Evolutionary conservation across 1,140 invertebrate species (phyloP), one percentile per base, ranked within the genome.

Genomic region (Ladona fulva): DNA sequence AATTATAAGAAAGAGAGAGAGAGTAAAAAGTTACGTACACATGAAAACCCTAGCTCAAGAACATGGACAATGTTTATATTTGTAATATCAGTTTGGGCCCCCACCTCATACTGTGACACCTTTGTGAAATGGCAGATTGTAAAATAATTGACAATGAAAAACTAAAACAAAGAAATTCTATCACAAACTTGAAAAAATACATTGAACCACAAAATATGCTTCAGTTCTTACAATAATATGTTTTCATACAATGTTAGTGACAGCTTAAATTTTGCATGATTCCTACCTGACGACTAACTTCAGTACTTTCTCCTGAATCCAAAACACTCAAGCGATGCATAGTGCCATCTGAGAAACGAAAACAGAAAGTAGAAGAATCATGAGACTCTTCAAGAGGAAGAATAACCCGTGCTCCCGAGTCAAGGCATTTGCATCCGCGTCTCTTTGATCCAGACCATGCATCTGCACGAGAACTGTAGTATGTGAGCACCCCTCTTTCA

Each of bases 401-500:
- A 77, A 83, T 77, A 42, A 90, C 81, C 77, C 84, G 83, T 16
- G 90, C 89, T 29, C 88, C 88, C 5, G 52, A 66, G 83, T 92
- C 91, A 42, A 92, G 83, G 85, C 91, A 92, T 83, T 91, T 91
- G 82, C 89, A 89, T 74, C 88, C 88, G 81, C 89, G 87, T 80
- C 90, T 86, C 76, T 87, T 86, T 0, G 86, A 84, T 12, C 87
- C 87, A 24, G 87, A 86, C 59, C 86, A 86, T 8, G 90, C 90
- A 84, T 92, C 91, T 24, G 88, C 90, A 76, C 91, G 86, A 73
- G 80, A 88, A 59, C 85, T 86, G 84, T 91, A 92, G 84, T 91
- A 91, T 1, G 89, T 88, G 0, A 92, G 82, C 5, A 92, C 90
- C 0, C 91, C 91, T 80, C 90, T 85, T 82, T 92, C 91, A 10